Evolutionary conservation across 2,113 vertebrate species (phyloP).

Genomic region (Glaucidium brasilianum): DNA sequence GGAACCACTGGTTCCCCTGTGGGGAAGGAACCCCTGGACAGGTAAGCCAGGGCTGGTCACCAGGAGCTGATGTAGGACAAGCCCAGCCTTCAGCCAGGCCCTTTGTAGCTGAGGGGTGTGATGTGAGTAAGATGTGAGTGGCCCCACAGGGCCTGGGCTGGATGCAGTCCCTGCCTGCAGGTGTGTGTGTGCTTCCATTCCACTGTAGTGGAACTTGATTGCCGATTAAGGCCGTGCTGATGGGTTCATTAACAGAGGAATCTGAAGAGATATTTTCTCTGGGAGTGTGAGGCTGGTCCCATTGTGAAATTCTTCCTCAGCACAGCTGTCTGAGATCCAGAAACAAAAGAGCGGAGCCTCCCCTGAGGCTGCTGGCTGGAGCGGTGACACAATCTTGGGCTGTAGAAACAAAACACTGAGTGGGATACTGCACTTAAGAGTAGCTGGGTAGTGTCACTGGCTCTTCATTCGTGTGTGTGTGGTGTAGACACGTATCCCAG

Average conservation of each 20-base stretch:
- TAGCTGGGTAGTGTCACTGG: background rate
- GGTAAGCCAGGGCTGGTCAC: background rate
- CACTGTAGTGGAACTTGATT: background rate
- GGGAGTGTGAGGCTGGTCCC: background rate
- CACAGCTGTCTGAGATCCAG: conserved; percentile 20
- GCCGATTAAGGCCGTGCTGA: background rate
- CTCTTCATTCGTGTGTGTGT: background rate
- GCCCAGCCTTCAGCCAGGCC: background rate
- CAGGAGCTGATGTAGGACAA: background rate
- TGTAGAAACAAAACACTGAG: accelerated
- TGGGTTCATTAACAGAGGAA: conserved; percentile 45
- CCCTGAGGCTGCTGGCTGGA: background rate
- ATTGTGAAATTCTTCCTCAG: conserved; percentile 14
- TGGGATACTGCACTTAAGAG: background rate
- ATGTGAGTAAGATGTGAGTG: background rate
- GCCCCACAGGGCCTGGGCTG: background rate
- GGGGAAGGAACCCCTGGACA: background rate
- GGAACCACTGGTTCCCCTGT: background rate
- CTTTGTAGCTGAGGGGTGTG: background rate
- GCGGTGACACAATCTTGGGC: background rate
- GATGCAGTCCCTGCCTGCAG: background rate
- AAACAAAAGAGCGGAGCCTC: conserved; percentile 7
- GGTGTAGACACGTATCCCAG: background rate
- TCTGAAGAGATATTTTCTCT: conserved; percentile 18
- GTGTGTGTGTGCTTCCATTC: background rate